phyloP scores from a whole-genome alignment of 2,797 vertebrate genomes.

The Masticophis lateralis region DNA sequence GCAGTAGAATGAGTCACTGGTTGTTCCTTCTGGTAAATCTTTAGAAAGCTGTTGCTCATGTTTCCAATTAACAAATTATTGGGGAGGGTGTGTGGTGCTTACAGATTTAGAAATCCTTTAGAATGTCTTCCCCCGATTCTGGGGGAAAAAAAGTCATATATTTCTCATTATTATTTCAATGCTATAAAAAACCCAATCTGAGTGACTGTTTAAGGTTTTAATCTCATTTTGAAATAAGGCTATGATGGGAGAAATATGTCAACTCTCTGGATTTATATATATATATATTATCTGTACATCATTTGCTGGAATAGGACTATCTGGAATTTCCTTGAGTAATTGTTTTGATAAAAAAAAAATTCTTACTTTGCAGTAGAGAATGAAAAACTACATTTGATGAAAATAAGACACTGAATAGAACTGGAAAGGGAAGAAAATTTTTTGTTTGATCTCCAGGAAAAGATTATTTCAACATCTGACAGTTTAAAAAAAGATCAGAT shows the following conservation, averaged over 20 bases:
- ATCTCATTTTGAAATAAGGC: neutral
- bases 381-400: neutral
- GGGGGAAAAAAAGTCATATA: neutral
- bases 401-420: neutral
- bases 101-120: conserved; percentile 10
- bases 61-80: neutral
- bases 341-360: neutral
- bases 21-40: conserved; percentile 9
- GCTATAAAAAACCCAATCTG: neutral
- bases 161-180: neutral
- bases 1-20: conserved; percentile 14
- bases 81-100: neutral
- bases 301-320: neutral
- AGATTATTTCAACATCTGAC: neutral
- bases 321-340: neutral
- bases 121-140: neutral
- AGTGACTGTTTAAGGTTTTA: neutral
- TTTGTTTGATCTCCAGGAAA: neutral
- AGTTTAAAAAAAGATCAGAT: neutral
- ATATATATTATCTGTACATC: neutral
- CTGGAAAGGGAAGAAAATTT: neutral
- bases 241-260: neutral
- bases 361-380: neutral
- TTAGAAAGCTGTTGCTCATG: conserved; percentile 14
- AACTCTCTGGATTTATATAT: neutral